A percentile compares a stretch with the other conserved stretches of the same genome.
Conservation (phyloP, 2,113 vertebrate species). For the Atrichornis clamosus region DNA sequence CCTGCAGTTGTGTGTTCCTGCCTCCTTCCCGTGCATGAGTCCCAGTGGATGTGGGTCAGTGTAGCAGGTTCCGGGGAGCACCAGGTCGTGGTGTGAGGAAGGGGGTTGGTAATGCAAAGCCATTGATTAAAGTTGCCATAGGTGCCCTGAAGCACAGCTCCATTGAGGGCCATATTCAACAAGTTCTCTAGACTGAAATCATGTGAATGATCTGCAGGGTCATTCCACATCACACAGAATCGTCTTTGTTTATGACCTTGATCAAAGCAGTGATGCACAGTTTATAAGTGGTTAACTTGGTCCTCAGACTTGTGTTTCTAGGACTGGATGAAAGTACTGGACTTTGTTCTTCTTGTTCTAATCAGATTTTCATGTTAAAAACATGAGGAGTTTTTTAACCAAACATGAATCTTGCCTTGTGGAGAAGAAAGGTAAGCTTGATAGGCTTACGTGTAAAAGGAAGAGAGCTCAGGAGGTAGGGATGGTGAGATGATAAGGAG, state of each 20-base stretch:
- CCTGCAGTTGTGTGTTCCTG: accelerated
- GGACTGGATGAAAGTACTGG: background rate
- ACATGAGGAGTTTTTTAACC: accelerated
- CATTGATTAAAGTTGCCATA: background rate
- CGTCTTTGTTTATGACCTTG: background rate
- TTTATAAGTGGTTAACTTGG: background rate
- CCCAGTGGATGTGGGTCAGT: background rate
- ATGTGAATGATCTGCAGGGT: background rate
- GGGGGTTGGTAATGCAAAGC: background rate
- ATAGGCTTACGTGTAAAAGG: background rate
- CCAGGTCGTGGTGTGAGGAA: background rate
- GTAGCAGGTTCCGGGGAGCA: background rate
- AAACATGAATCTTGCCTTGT: background rate
- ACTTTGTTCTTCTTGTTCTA: background rate
- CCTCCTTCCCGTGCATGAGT: background rate
- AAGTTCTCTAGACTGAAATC: background rate
- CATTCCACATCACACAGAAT: too few relatives aligned
- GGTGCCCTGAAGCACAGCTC: background rate
- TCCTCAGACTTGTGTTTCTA: background rate
- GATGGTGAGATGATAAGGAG: background rate
- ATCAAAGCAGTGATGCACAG: background rate
- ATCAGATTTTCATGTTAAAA: background rate
- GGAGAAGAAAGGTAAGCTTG: background rate
- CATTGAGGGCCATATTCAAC: background rate
- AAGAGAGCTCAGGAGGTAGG: background rate